Evolutionary conservation across 2,113 vertebrate genomes (phyloP).

Genomic region (Gymnogyps californianus): DNA sequence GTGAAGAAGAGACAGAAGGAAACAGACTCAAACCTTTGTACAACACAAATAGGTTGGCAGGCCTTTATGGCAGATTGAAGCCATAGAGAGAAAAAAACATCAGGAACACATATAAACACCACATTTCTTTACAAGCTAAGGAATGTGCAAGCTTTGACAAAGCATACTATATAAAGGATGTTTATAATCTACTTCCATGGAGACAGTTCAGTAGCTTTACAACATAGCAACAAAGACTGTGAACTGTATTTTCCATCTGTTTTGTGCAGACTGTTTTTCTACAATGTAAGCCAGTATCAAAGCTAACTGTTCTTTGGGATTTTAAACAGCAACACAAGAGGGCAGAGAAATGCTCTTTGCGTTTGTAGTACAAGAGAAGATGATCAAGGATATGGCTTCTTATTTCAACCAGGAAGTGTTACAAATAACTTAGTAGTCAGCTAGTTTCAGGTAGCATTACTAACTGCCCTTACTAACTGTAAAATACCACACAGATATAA

Average conservation of each 20-base stretch:
- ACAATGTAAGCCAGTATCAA: not conserved
- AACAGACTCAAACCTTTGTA: not conserved
- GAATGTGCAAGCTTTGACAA: slow-evolving; percentile 44
- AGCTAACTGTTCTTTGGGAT: not conserved
- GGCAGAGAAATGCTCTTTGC: not conserved
- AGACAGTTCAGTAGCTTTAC: slow-evolving; percentile 50
- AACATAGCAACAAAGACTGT: slow-evolving; percentile 1
- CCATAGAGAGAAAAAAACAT: not conserved
- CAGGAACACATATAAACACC: slow-evolving; percentile 30
- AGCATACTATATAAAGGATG: slow-evolving; percentile 30
- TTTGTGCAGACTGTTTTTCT: not conserved
- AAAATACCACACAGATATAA: not conserved
- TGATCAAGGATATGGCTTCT: not conserved
- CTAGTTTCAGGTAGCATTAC: not conserved
- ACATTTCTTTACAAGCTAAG: slow-evolving; percentile 41
- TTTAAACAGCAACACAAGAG: not conserved
- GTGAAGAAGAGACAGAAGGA: not conserved
- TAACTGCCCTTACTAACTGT: not conserved
- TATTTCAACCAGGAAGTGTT: not conserved
- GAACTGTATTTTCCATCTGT: slow-evolving; percentile 51
- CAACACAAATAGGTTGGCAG: not conserved
- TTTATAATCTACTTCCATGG: slow-evolving; percentile 56
- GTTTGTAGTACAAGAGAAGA: not conserved
- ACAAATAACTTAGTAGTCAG: not conserved
- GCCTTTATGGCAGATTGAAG: not conserved